Percentiles rank a stretch among this genome's conserved stretches.
These are phyloP conservation scores for Apistogramma diplotaenia DNA, from an alignment of 2,113 vertebrate genomes.

Conservation along the genomic window DNA sequence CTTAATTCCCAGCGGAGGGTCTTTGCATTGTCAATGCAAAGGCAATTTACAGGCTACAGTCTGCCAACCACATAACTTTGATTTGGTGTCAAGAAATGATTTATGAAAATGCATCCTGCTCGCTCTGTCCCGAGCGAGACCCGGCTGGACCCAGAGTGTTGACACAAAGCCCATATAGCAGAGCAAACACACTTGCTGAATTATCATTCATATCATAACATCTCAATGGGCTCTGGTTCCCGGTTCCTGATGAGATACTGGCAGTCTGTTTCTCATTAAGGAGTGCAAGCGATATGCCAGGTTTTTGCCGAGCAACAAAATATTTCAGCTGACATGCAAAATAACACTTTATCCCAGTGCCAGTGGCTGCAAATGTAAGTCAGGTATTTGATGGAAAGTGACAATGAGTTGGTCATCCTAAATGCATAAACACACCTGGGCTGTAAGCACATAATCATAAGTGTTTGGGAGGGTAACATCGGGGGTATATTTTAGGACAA, in stretches of 20 bases:
- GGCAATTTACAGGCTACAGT: constrained; percentile 58
- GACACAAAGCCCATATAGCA: constrained; percentile 63
- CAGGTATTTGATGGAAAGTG: not conserved
- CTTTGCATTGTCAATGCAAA: constrained; percentile 63
- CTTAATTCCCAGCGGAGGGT: constrained; percentile 31
- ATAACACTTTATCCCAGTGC: not conserved
- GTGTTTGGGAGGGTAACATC: constrained; percentile 25
- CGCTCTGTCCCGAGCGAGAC: constrained; percentile 36
- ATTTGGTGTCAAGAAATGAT: constrained; percentile 71
- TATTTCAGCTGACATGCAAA: constrained; percentile 33
- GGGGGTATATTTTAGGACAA: constrained; percentile 29
- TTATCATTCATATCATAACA: constrained; percentile 59
- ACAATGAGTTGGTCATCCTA: not conserved
- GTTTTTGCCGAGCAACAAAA: constrained; percentile 5
- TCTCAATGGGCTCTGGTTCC: constrained; percentile 45
- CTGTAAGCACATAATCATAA: not conserved
- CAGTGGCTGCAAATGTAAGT: not conserved
- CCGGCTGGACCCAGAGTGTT: constrained; percentile 55
- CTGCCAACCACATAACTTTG: constrained; percentile 66
- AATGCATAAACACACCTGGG: constrained; percentile 23
- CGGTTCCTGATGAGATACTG: constrained; percentile 36
- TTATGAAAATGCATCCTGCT: constrained; percentile 68
- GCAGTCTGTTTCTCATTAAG: constrained; percentile 38
- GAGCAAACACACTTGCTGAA: constrained; percentile 30
- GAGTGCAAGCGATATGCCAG: constrained; percentile 20